Conservation (phyloP, 2,888 invertebrate genomes). For the Eupeodes luniger region DNA sequence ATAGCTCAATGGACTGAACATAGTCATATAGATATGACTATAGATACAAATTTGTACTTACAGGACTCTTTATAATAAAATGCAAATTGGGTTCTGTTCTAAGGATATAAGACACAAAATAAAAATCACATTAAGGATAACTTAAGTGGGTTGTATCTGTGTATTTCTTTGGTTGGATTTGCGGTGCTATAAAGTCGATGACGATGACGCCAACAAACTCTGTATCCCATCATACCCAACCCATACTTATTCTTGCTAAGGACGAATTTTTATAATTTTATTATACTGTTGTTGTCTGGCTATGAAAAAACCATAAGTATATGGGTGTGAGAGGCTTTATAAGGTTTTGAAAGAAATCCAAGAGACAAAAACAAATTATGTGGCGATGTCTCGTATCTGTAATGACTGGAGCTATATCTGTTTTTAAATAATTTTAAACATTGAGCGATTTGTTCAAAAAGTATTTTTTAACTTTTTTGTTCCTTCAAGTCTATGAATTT, state of each 20-base stretch:
- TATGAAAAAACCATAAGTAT: not conserved
- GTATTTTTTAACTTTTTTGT: constrained; percentile 31
- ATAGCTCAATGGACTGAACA: not conserved
- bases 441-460: constrained; percentile 34
- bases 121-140: constrained; percentile 74
- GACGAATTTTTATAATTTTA: constrained; percentile 13
- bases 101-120: constrained; percentile 63
- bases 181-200: too few relatives aligned
- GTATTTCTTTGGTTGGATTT: constrained; percentile 2
- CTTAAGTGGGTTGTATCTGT: constrained; percentile 57
- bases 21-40: not conserved
- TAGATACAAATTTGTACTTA: constrained; percentile 47
- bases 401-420: constrained; percentile 56
- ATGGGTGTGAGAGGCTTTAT: constrained; percentile 31
- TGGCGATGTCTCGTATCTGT: constrained; percentile 62
- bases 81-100: constrained; percentile 66
- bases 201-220: not conserved
- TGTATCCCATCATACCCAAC: not conserved
- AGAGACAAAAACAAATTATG: constrained; percentile 29
- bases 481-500: constrained; percentile 58
- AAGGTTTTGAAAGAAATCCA: constrained; percentile 35
- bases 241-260: constrained; percentile 15
- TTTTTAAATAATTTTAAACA: constrained; percentile 6
- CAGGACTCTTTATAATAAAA: constrained; percentile 63
- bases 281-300: not conserved